Evolutionary conservation across 2,113 vertebrate genomes (phyloP), one percentile per base, ranked within the genome.

Genomic region (Cairina moschata): DNA sequence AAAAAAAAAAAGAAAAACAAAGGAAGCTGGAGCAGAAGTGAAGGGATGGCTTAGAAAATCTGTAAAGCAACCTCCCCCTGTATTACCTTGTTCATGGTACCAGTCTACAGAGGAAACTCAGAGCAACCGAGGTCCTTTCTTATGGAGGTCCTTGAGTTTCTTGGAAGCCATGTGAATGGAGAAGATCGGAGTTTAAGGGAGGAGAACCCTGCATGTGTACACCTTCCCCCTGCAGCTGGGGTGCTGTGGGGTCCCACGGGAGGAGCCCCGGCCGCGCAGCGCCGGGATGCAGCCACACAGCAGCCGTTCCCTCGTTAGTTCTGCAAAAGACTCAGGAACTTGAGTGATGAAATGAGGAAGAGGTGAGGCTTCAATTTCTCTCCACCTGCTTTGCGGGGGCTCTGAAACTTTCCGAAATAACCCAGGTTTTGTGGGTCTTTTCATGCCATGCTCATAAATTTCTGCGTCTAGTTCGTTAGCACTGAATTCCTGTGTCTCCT

Each of bases 301-400:
- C 76, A 60, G 60, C 42, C 21, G 71, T 83, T n/a, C 54, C 32
- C 36, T 28, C 11, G 56, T 81, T 78, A 75, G 92, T 91, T 93
- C 92, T 91, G 69, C 88, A 81, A 31, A 78, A 75, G 48, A 22
- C 38, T 34, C 18, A 21, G 91, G 88, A 94, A 90, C 80, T 81
- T 52, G 34, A 77, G 48, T 73, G 75, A 40, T 83, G 72, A 95
- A 95, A 93, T 82, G 74, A 92, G 94, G 92, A 96, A 84, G 91
- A 91, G 44, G 38, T 13, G 73, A 86, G 26, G 11, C 52, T 75
- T 88, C 46, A 81, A 81, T 86, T 94, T 93, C 69, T 84, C 58
- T 72, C 26, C 34, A 44, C 58, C 38, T 91, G 73, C 73, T 82
- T 84, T 82, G 86, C 65, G 62, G 81, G 83, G 59, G 48, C 73